Evolutionary conservation across 1,140 invertebrate genomes (phyloP), one percentile per base, ranked within the genome.

Genomic region (Oreohelix idahoensis): DNA sequence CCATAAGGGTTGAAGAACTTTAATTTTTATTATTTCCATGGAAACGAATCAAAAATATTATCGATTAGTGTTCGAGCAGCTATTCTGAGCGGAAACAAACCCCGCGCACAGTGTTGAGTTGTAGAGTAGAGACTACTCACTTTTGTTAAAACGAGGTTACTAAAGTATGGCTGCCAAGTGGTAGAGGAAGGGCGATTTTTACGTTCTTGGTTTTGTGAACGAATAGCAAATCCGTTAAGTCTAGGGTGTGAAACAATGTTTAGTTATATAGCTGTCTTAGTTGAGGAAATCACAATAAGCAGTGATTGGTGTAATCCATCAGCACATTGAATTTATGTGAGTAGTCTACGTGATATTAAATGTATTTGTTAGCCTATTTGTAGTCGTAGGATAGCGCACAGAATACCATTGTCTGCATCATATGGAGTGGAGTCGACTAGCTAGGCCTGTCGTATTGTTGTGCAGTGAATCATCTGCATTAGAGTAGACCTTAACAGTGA

Each of bases 61-160:
- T 79, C 58, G 77, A 79, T 79, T 79, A 42, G 20, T 39, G 74
- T 51, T 76, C 8, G 74, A 66, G 38, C 20, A 39, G 45, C 26
- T 36, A 45, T 26, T 58, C 49, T 20, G 77, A 79, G 76, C 77
- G 35, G 77, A 79, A 79, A 79, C 77, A 39, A 79, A 29, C 35
- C 53, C 29, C 58, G 77, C 77, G 63, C 77, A 35, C 53, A 29
- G 32, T 63, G 58, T 79, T 79, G 75, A 49, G 51, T 78, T 78
- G 75, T 78, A 58, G 15, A 53, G 77, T 79, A 66, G 10, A 79
- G 53, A 79, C 77, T 79, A 38, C 53, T 79, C 77, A 79, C 77
- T 66, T 42, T 66, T 79, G 53, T 35, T 79, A 79, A 79, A 79
- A 79, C 77, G 77, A 79, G 77, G 77, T 79, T 79, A 51, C n/a